Base-by-base conservation (phyloP, 2,113 vertebrate species). In the Centropus bengalensis region DNA sequence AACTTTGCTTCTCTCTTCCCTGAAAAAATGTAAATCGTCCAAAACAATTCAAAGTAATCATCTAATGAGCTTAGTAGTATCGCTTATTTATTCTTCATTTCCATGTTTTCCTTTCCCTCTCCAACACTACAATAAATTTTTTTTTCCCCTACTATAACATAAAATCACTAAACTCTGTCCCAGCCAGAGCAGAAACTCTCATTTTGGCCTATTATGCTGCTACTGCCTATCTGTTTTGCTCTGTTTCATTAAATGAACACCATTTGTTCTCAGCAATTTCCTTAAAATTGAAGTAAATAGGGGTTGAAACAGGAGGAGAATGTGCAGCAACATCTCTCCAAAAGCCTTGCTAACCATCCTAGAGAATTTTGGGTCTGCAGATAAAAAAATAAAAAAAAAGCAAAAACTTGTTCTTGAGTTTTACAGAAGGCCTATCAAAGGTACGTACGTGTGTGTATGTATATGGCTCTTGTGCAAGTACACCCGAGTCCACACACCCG, bases 161-260 rank as follows among this genome's bases (percentile, higher is more conserved):
- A 82, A 51, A 26, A 58, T 2, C 73, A 94, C 88, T 82, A 24
- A 60, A 86, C 88, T 94, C 79, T 82, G 52, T 82, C 84, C 81
- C 66, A 86, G 82, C 8, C 55, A 58, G 54, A 81, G 58, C 2
- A 6, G 69, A 42, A 77, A 5, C 47, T 77, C 62, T 36, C 14
- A 47, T 45, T 82, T 64, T 36, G 62, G 58, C 77, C 54, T 44
- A 12, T 75, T 8, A 14, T 11, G 2, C 56, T 94, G 83, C 66
- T 83, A 77, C 32, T 22, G 30, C 28, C 75, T 47, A 5, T 3
- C 6, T 27, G 27, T 30, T 91, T 92, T 70, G 38, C 70, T 85
- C 52, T n/a, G 14, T 69, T 86, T 70, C 12, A 10, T 71, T 66
- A 92, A 76, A 13, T 33, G 45, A 51, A 54, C 68, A 7, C 45